These are phyloP conservation scores for Nymphalis polychloros DNA, from an alignment of 2,888 invertebrate genomes.

Conservation along the genomic window DNA sequence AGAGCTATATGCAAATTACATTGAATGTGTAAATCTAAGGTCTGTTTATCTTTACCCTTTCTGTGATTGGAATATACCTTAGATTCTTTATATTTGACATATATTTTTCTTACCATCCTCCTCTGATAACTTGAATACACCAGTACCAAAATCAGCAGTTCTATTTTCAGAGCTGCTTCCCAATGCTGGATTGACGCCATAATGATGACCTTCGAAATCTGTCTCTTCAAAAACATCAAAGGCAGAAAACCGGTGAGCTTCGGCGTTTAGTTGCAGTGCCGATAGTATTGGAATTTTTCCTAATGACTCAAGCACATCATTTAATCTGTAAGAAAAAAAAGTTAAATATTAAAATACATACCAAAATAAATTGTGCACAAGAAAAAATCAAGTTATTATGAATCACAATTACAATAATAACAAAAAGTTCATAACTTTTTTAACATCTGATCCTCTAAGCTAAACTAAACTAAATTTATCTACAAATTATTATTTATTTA, in stretches of 20 bases:
- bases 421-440: too few relatives aligned
- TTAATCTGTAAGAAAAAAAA: conserved; percentile 80
- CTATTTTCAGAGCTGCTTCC: conserved; percentile 68
- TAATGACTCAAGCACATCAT: conserved; percentile 87
- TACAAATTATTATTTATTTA: too few relatives aligned
- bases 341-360: not conserved
- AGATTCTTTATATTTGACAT: too few relatives aligned
- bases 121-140: conserved; percentile 72
- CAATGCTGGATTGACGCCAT: conserved; percentile 62
- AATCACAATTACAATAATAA: too few relatives aligned
- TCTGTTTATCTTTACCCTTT: too few relatives aligned
- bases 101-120: conserved; percentile 66
- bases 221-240: conserved; percentile 83
- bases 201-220: conserved; percentile 70
- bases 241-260: conserved; percentile 83
- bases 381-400: too few relatives aligned
- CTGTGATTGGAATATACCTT: too few relatives aligned
- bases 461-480: too few relatives aligned
- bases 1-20: too few relatives aligned
- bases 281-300: conserved; percentile 92
- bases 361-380: too few relatives aligned
- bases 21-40: too few relatives aligned
- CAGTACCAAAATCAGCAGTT: conserved; percentile 71
- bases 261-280: conserved; percentile 85
- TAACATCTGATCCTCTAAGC: too few relatives aligned